Percentiles rank a stretch among this genome's conserved stretches.
phyloP scores from a whole-genome alignment of 2,113 vertebrate genomes.

The Pluvianellus socialis region DNA sequence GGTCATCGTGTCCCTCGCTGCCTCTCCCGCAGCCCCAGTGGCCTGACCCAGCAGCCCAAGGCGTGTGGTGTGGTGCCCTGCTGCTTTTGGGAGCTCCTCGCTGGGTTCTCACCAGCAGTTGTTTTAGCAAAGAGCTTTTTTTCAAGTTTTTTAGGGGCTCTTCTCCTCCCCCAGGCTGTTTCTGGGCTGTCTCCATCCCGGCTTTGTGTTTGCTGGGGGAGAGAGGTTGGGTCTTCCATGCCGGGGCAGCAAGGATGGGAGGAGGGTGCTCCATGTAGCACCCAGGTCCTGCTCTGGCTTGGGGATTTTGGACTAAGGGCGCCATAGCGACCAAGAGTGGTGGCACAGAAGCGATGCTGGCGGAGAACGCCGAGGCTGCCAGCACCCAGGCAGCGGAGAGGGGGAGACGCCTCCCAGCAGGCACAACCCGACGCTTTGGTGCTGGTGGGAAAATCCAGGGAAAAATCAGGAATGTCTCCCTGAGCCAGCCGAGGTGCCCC shows the following conservation, averaged over 20 bases:
- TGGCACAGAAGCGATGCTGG: neutral
- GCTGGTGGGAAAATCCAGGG: neutral
- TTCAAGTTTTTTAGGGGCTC: neutral
- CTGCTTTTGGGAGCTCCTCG: neutral
- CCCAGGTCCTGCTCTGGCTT: neutral
- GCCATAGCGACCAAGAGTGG: neutral
- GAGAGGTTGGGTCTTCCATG: neutral
- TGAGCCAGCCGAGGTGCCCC: fast-evolving
- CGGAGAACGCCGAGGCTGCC: neutral
- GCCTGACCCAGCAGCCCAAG: neutral
- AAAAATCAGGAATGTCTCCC: neutral
- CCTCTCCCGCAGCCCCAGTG: neutral
- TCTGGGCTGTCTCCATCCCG: neutral
- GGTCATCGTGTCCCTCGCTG: fast-evolving
- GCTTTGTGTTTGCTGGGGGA: neutral
- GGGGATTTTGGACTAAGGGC: neutral
- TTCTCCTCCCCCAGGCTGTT: neutral
- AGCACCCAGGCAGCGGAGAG: neutral
- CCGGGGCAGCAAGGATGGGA: neutral
- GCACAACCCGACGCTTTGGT: neutral
- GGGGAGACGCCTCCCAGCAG: neutral
- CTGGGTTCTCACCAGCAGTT: neutral
- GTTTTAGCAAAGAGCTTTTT: neutral
- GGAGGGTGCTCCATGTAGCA: neutral
- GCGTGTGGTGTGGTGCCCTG: neutral